Conservation (phyloP, 2,113 vertebrate species). For the Zingel zingel region DNA sequence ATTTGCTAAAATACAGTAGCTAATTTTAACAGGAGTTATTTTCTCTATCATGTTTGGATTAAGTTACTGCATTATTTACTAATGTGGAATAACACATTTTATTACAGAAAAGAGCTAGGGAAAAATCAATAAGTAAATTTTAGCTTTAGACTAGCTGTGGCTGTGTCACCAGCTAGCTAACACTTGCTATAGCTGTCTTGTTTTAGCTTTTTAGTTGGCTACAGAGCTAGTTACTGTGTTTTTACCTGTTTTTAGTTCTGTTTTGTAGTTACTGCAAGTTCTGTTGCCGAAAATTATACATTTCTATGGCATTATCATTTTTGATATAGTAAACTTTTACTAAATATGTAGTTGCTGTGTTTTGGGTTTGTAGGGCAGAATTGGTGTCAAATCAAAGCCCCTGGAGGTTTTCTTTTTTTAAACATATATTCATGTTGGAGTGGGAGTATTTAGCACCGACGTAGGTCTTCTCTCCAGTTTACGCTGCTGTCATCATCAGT, state of each 20-base stretch:
- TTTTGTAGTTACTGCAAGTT: neutral
- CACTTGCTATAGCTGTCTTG: neutral
- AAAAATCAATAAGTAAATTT: neutral
- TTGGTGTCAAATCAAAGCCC: constrained; percentile 11
- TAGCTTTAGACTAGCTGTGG: neutral
- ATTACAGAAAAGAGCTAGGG: neutral
- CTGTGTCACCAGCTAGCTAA: neutral
- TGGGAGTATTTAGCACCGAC: neutral
- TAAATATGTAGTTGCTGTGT: neutral
- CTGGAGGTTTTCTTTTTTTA: neutral
- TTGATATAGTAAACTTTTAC: neutral
- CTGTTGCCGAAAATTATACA: too few relatives aligned
- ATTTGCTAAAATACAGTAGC: neutral
- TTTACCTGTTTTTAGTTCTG: neutral
- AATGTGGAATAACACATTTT: too few relatives aligned
- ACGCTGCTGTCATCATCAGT: neutral
- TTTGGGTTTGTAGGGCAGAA: constrained; percentile 6
- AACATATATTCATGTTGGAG: constrained; percentile 4
- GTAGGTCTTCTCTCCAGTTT: constrained; percentile 12
- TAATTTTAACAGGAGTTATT: neutral
- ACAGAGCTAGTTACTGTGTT: neutral
- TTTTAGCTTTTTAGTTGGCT: neutral
- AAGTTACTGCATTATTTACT: neutral
- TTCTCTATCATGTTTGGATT: neutral
- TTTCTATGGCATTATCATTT: neutral